Percentiles rank a stretch among this genome's conserved stretches.
These are phyloP conservation scores for Actinostola sp. DNA, from an alignment of 92 coral and sea anemone species.

Conservation along the genomic window DNA sequence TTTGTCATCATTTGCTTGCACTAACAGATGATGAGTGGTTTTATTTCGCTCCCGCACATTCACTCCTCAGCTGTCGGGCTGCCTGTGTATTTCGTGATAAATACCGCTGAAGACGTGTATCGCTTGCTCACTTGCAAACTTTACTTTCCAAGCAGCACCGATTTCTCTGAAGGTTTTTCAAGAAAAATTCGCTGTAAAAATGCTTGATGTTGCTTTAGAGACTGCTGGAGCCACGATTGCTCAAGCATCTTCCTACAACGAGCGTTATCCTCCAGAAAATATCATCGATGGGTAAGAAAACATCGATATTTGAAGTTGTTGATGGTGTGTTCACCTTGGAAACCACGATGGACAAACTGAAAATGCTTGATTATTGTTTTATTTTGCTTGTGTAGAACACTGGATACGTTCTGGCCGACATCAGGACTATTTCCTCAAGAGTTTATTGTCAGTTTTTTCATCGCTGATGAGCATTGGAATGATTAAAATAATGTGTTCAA, in stretches of 20 bases:
- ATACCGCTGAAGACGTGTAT: neutral
- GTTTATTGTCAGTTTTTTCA: constrained; percentile 77
- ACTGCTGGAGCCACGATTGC: constrained; percentile 89
- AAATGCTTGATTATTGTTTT: constrained; percentile 65
- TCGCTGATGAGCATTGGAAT: constrained; percentile 81
- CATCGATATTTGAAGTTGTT: neutral
- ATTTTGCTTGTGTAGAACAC: constrained; percentile 65
- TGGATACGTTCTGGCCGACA: constrained; percentile 93
- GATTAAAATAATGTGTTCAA: constrained; percentile 74
- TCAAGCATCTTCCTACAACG: constrained; percentile 81
- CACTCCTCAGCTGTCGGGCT: no score
- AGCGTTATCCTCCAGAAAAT: constrained; percentile 92
- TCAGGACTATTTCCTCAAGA: constrained; percentile 92
- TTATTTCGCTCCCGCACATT: no score
- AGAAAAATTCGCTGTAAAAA: constrained; percentile 24
- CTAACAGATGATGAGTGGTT: no score
- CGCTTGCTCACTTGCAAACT: neutral
- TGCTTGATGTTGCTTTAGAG: constrained; percentile 91
- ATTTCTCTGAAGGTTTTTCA: neutral
- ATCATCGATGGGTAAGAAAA: constrained; percentile 88
- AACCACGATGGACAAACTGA: constrained; percentile 25
- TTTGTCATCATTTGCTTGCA: no score
- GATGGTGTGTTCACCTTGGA: constrained; percentile 11
- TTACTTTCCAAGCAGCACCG: neutral
- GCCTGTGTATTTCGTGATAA: no score